Percentiles rank a stretch among this genome's conserved stretches.
phyloP scores from a whole-genome alignment of 2,113 vertebrate genomes.

The Canis aureus region DNA sequence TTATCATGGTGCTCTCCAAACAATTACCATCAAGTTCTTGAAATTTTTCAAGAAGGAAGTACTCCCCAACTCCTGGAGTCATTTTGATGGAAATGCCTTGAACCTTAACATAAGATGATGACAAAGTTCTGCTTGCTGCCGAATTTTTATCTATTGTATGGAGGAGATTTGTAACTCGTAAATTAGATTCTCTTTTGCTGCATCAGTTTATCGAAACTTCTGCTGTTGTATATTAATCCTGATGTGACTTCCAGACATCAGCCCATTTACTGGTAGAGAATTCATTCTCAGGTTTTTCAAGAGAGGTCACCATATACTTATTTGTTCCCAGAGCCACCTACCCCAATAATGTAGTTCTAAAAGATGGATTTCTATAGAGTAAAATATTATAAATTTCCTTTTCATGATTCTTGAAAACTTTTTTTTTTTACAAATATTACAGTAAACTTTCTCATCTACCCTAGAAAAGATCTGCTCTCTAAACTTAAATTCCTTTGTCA shows the following conservation, averaged over 20 bases:
- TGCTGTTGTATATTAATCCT: slow-evolving; percentile 2
- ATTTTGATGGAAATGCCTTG: slow-evolving; percentile 11
- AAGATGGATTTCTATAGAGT: slow-evolving; percentile 52
- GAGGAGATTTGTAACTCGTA: slow-evolving; percentile 14
- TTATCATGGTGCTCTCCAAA: neutral
- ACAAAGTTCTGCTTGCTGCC: neutral
- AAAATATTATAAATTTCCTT: slow-evolving; percentile 46
- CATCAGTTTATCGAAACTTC: slow-evolving; percentile 35
- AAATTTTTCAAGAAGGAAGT: slow-evolving; percentile 24
- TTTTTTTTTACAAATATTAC: neutral
- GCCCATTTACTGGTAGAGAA: neutral
- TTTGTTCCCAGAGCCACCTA: slow-evolving; percentile 37
- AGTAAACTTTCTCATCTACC: slow-evolving; percentile 53
- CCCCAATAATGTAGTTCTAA: slow-evolving; percentile 45
- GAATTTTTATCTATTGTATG: neutral
- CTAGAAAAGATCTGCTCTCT: slow-evolving; percentile 32
- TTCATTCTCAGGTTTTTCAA: neutral
- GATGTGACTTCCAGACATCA: slow-evolving; percentile 22
- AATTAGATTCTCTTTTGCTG: slow-evolving; percentile 47
- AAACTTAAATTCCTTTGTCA: slow-evolving; percentile 66
- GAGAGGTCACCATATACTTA: neutral
- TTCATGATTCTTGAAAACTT: neutral
- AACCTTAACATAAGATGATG: slow-evolving; percentile 20
- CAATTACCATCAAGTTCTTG: neutral
- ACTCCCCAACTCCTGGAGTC: neutral